A percentile compares a stretch with the other conserved stretches of the same genome.
phyloP scores from a whole-genome alignment of 2,888 invertebrate genomes.

The Hemistola chrysoprasaria region DNA sequence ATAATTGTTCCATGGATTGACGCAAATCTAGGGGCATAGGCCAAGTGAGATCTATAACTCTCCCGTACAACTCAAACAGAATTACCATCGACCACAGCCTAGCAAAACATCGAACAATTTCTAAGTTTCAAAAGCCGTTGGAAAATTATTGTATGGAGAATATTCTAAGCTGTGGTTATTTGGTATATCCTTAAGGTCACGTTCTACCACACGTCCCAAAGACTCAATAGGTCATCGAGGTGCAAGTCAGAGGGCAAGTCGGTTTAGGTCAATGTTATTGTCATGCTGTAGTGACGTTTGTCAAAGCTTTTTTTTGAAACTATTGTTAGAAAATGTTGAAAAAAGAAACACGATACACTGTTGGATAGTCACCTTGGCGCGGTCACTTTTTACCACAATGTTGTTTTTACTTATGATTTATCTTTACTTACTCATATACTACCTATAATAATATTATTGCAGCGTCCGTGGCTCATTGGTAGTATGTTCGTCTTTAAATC shows the following conservation, averaged over 20 bases:
- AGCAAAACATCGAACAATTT: slow-evolving; percentile 7
- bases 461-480: no score
- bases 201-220: slow-evolving; percentile 60
- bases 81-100: slow-evolving; percentile 44
- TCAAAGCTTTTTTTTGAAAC: slow-evolving; percentile 52
- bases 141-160: slow-evolving; percentile 1
- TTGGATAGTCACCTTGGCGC: no score
- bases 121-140: slow-evolving; percentile 18
- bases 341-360: no score
- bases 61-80: slow-evolving; percentile 43
- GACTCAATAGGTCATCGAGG: slow-evolving; percentile 61
- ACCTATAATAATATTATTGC: no score
- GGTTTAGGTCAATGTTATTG: slow-evolving; percentile 69
- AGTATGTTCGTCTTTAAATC: no score
- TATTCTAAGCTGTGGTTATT: slow-evolving; percentile 27
- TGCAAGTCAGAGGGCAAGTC: slow-evolving; percentile 53
- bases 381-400: background rate
- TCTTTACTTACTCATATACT: background rate
- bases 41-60: slow-evolving; percentile 69
- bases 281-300: slow-evolving; percentile 58
- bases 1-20: slow-evolving; percentile 73
- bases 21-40: slow-evolving; percentile 66
- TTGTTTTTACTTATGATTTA: background rate
- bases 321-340: slow-evolving; percentile 11
- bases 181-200: slow-evolving; percentile 44